A percentile compares a stretch with the other conserved stretches of the same genome.
Conservation (phyloP, 2,113 vertebrate genomes). For the Cinclus cinclus region DNA sequence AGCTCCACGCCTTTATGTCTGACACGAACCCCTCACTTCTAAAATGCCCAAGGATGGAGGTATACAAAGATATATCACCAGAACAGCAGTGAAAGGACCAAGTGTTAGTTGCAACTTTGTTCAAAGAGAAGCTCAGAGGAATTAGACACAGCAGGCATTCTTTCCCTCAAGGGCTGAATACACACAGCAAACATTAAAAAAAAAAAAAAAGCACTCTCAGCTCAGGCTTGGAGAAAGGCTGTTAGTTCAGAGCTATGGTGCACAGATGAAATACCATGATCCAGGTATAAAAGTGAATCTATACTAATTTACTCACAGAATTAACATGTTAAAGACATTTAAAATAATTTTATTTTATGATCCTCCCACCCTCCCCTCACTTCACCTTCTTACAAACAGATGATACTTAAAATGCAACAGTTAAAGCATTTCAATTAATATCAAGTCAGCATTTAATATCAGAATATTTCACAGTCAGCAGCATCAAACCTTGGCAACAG, state of each 20-base stretch:
- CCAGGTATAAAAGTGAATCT: neutral
- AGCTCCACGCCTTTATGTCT: neutral
- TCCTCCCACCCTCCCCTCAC: neutral
- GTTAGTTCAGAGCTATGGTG: neutral
- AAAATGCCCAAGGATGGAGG: conserved; percentile 34
- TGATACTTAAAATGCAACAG: neutral
- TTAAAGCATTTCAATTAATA: conserved; percentile 1
- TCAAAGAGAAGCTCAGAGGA: conserved; percentile 27
- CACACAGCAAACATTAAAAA: neutral
- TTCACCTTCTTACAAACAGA: neutral
- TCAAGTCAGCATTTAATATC: neutral
- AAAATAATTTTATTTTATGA: neutral
- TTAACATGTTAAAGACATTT: neutral
- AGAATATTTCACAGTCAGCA: neutral
- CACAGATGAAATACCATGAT: neutral
- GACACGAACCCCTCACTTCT: conserved; percentile 12
- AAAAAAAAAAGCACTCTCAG: neutral
- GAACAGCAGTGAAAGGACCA: conserved; percentile 23
- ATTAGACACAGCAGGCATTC: conserved; percentile 47
- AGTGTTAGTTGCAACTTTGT: conserved; percentile 20
- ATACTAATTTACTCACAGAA: neutral
- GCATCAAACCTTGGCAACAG: neutral
- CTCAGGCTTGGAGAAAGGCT: neutral
- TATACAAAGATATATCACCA: neutral
- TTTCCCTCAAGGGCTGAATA: conserved; percentile 14